Conservation (phyloP, 2,797 vertebrate genomes). For the Gambelia wislizenii region DNA sequence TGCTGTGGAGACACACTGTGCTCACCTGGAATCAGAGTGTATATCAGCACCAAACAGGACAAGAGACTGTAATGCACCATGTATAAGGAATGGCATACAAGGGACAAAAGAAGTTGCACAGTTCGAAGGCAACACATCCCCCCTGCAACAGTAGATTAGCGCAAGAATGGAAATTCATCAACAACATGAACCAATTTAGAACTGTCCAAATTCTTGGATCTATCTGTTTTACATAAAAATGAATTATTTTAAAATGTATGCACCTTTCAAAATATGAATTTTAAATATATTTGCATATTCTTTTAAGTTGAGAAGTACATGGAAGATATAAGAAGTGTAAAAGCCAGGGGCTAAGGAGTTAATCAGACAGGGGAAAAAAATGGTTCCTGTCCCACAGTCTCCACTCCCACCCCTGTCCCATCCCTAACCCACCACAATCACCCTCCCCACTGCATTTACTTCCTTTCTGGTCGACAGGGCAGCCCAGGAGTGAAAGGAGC, state of each 20-base stretch:
- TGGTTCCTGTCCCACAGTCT: no score
- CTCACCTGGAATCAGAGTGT: neutral
- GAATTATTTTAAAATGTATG: neutral
- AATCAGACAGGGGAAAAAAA: no score
- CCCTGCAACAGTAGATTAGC: neutral
- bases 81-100: no score
- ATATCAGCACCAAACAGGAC: neutral
- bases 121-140: neutral
- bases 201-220: no score
- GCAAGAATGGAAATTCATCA: neutral
- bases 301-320: neutral
- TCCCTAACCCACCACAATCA: no score
- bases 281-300: neutral
- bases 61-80: neutral
- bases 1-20: no score
- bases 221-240: neutral
- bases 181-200: neutral
- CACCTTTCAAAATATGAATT: neutral
- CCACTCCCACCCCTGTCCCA: no score
- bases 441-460: no score
- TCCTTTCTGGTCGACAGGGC: no score
- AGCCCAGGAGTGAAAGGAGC: no score
- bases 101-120: neutral
- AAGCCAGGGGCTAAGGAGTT: neutral
- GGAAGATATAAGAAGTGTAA: neutral